Base-by-base conservation (phyloP, 2,888 invertebrate genomes). In the Sepiola atlantica region DNA sequence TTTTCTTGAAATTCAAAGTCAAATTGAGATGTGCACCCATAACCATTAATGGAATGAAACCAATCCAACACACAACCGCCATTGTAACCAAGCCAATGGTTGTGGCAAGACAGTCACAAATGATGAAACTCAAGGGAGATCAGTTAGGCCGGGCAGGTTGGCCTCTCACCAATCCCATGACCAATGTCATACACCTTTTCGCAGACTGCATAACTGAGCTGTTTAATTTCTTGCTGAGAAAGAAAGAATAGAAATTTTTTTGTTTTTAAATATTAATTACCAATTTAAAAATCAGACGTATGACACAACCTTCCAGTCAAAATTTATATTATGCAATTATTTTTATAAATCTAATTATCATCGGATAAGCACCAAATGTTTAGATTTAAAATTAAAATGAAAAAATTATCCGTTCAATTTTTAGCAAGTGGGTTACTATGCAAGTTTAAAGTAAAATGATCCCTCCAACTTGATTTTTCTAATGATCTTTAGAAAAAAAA, bases 101-200 rank as follows among this genome's bases (percentile, higher is more conserved):
- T 16, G 0, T 77, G 4, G n/a, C 77, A 77, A 77, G 10, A 61
- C 21, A 77, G 10, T n/a, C n/a, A n/a, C 14, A n/a, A 77, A n/a
- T n/a, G 77, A 32, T n/a, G 1, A 77, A 77, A 77, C n/a, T 14
- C n/a, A 77, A 45, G n/a, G n/a, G n/a, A 77, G n/a, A 77, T n/a
- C 16, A 77, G 6, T 77, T 18, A 77, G 18, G 77, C n/a, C 0
- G 77, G 93, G 94, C 54, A 35, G 3, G 21, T 24, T 12, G 97
- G 97, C 95, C 95, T 95, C 35, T 96, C 96, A 18, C 99, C 99
- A 21, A 98, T 98, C 8, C 99, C 99, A 6, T 98, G 98, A 10
- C 99, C 99, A 94, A 98, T 96, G 96, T 98, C 98, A 96, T 98
- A 98, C 21, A 99, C 99, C 14, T 98, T 98, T 95, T 98, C 97